Conservation (phyloP, 1,140 invertebrate genomes). For the Phthorimaea operculella region DNA sequence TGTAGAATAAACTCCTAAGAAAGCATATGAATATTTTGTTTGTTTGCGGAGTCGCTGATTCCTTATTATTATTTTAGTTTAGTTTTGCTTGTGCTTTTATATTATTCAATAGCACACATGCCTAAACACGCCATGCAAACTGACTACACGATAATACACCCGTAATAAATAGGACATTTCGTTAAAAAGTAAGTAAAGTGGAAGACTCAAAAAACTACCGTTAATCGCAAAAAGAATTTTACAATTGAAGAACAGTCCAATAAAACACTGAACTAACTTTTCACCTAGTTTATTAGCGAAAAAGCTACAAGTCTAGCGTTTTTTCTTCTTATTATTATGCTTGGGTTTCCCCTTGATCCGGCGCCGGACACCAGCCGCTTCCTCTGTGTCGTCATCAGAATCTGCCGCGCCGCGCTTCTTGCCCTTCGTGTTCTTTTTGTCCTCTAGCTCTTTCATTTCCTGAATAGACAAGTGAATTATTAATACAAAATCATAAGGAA, state of each 20-base stretch:
- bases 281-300: constrained; percentile 11
- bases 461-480: constrained; percentile 28
- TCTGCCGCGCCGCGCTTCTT: constrained; percentile 69
- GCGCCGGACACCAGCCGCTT: constrained; percentile 80
- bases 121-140: too few relatives aligned
- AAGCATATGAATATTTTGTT: constrained; percentile 57
- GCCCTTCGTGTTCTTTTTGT: constrained; percentile 76
- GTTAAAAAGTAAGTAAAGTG: too few relatives aligned
- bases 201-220: too few relatives aligned
- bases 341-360: constrained; percentile 66
- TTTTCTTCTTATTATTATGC: constrained; percentile 40
- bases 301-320: constrained; percentile 30
- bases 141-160: too few relatives aligned
- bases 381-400: constrained; percentile 84
- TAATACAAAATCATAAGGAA: constrained; percentile 9
- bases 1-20: constrained; percentile 64
- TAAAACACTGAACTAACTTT: constrained; percentile 11
- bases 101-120: too few relatives aligned
- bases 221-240: too few relatives aligned
- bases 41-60: constrained; percentile 34
- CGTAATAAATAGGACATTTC: too few relatives aligned
- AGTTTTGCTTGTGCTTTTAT: not conserved
- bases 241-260: too few relatives aligned
- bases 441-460: constrained; percentile 88
- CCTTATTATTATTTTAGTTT: constrained; percentile 2